Conservation (phyloP, 2,797 vertebrate species). For the Chromis chromis region DNA sequence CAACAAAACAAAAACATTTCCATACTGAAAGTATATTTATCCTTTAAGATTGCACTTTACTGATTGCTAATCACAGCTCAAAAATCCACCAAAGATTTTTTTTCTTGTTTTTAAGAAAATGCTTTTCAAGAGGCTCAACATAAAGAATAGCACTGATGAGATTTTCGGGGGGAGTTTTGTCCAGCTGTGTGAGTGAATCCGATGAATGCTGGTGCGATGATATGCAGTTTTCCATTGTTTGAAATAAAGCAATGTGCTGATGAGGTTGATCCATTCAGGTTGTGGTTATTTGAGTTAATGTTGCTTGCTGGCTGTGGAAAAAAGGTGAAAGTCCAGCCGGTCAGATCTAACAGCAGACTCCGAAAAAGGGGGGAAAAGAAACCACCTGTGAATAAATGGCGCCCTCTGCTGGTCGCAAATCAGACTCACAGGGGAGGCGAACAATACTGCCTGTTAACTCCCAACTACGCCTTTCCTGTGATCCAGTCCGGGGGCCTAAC, state of each 20-base stretch:
- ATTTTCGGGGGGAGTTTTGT: conserved; percentile 22
- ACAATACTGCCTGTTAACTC: conserved; percentile 70
- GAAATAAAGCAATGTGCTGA: conserved; percentile 46
- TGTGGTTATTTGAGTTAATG: conserved; percentile 51
- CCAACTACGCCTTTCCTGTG: conserved; percentile 48
- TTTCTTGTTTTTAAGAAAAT: conserved; percentile 61
- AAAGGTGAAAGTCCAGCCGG: conserved; percentile 58
- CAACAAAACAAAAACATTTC: conserved; percentile 69
- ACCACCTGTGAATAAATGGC: conserved; percentile 47
- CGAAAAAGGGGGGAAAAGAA: conserved; percentile 23
- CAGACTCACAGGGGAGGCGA: conserved; percentile 50
- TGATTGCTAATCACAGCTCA: conserved; percentile 87
- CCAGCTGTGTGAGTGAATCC: conserved; percentile 26
- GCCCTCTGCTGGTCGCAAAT: conserved; percentile 68
- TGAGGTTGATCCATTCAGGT: conserved; percentile 60
- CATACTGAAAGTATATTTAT: conserved; percentile 80
- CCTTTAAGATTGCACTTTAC: conserved; percentile 86
- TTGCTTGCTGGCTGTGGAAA: conserved; percentile 58
- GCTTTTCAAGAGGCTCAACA: conserved; percentile 73
- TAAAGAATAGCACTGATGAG: conserved; percentile 68
- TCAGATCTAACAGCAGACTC: conserved; percentile 37
- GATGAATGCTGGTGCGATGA: conserved; percentile 71
- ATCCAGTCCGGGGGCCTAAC: conserved; percentile 45
- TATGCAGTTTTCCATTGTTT: conserved; percentile 31
- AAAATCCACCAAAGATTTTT: conserved; percentile 77